Percentiles rank a stretch among this genome's conserved stretches.
Conservation (phyloP, 2,113 vertebrate genomes). For the Stomatorhinus ivindoensis region DNA sequence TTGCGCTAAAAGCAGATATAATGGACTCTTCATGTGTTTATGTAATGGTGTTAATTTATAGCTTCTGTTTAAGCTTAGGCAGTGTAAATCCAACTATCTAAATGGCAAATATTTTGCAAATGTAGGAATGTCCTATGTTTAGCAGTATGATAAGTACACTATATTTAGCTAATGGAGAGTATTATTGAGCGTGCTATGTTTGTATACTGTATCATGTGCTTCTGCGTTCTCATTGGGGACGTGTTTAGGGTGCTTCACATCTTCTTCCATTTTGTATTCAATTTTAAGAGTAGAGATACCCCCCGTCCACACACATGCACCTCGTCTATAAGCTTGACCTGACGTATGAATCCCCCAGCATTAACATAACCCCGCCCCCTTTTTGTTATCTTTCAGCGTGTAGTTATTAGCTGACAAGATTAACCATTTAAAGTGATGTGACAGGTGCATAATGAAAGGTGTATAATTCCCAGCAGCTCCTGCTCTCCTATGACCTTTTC, state of each 20-base stretch:
- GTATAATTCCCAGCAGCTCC: too few species aligned
- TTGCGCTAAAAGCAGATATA: neutral
- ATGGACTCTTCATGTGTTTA: neutral
- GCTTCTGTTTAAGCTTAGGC: neutral
- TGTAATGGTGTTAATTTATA: neutral
- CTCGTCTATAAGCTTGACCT: neutral
- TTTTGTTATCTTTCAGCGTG: neutral
- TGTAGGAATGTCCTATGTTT: neutral
- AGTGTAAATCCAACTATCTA: neutral
- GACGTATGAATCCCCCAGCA: neutral
- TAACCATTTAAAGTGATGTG: neutral
- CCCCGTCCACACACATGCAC: too few species aligned
- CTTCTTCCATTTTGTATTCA: neutral
- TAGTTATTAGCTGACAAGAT: neutral
- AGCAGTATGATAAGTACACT: neutral
- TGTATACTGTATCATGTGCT: neutral
- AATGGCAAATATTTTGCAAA: conserved; percentile 6
- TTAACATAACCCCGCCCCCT: neutral
- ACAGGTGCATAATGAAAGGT: neutral
- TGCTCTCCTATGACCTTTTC: neutral
- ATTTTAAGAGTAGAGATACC: neutral
- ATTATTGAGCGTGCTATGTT: neutral
- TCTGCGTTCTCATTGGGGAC: neutral
- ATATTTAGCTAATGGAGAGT: neutral
- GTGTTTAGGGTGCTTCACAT: neutral